phyloP scores from a whole-genome alignment of 2,888 invertebrate genomes.

The Rhopalosiphum nymphaeae region DNA sequence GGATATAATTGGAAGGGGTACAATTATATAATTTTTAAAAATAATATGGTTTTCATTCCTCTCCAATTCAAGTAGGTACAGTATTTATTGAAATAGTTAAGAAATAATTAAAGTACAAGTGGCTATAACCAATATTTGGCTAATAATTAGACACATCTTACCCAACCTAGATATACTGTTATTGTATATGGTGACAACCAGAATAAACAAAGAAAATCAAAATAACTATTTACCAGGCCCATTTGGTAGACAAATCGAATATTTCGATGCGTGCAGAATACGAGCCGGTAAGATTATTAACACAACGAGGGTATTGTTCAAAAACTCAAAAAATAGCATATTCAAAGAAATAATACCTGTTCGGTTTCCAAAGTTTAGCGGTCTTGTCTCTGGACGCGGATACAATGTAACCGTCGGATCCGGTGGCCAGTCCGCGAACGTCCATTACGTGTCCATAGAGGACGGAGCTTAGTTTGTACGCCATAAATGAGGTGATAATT shows the following conservation, averaged over 20 bases:
- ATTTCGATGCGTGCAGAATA: neutral
- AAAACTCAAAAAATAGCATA: neutral
- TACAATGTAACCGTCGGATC: slow-evolving; percentile 79
- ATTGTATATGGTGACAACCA: neutral
- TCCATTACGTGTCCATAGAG: slow-evolving; percentile 86
- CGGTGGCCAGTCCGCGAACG: slow-evolving; percentile 82
- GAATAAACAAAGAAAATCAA: neutral
- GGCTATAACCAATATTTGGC: too few species aligned
- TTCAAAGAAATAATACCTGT: slow-evolving; percentile 73
- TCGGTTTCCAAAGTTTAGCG: slow-evolving; percentile 87
- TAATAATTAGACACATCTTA: neutral
- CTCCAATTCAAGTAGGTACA: neutral
- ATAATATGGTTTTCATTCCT: neutral
- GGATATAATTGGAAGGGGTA: neutral
- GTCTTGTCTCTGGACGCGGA: slow-evolving; percentile 92
- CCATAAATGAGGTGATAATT: slow-evolving; percentile 41
- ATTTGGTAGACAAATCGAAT: neutral
- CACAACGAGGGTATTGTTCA: neutral
- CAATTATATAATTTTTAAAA: neutral
- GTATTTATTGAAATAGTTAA: neutral
- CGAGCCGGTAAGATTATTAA: neutral
- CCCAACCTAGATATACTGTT: neutral
- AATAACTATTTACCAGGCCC: neutral
- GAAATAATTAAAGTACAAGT: neutral
- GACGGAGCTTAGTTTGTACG: slow-evolving; percentile 84